Percentiles rank a stretch among this genome's conserved stretches.
Evolutionary conservation across 2,113 vertebrate species (phyloP).

Genomic region (Petroica traversi): DNA sequence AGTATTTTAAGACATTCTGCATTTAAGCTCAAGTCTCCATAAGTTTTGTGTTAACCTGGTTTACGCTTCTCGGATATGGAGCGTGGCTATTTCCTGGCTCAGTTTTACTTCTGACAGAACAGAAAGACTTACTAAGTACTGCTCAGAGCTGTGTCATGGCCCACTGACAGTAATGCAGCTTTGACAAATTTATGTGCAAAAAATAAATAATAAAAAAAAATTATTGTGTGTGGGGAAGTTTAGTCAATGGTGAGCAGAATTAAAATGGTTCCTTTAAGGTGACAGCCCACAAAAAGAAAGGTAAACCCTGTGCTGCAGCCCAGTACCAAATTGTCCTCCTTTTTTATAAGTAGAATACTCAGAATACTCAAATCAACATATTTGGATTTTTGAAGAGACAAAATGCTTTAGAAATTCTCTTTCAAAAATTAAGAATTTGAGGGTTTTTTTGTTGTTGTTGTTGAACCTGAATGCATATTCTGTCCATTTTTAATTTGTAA

Average conservation of each 20-base stretch:
- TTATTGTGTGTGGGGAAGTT: rapidly evolving
- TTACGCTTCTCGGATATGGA: neutral
- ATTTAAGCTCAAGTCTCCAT: neutral
- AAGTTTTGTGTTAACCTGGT: neutral
- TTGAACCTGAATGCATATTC: neutral
- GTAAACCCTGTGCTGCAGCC: neutral
- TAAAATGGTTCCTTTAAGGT: neutral
- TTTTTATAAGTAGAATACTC: neutral
- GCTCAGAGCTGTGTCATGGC: neutral
- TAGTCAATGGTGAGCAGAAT: neutral
- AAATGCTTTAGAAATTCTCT: neutral
- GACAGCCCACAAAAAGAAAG: neutral
- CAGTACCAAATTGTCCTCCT: neutral
- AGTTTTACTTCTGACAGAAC: neutral
- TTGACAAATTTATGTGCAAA: neutral
- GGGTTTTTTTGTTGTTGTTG: rapidly evolving
- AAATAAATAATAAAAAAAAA: neutral
- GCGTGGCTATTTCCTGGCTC: neutral
- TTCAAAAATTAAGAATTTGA: neutral
- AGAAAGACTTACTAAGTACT: neutral
- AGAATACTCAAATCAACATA: neutral
- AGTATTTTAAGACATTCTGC: neutral
- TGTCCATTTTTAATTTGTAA: neutral
- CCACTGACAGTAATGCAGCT: neutral
- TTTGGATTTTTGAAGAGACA: neutral